Evolutionary conservation across 2,113 vertebrate species (phyloP).

Genomic region (Mobula hypostoma): DNA sequence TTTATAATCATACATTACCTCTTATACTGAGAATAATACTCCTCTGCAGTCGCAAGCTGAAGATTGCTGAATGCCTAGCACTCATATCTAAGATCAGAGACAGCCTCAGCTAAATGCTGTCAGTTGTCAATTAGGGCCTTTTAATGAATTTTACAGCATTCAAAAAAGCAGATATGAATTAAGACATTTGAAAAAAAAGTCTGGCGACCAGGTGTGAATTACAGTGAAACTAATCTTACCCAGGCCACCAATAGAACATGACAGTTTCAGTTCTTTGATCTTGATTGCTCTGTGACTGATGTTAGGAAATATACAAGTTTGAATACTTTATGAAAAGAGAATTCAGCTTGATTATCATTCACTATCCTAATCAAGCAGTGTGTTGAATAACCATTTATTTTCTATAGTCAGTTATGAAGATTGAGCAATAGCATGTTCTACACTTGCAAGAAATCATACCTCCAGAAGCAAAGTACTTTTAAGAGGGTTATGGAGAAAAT

Average conservation of each 20-base stretch:
- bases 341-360: background rate
- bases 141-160: background rate
- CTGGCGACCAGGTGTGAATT: background rate
- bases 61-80: background rate
- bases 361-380: background rate
- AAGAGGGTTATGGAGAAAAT: background rate
- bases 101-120: background rate
- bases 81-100: background rate
- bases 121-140: no score
- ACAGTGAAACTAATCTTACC: background rate
- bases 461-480: background rate
- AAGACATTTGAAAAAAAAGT: background rate
- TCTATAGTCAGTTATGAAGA: background rate
- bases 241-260: background rate
- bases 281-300: background rate
- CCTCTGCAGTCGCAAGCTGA: background rate
- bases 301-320: background rate
- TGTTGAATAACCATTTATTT: background rate
- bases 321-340: background rate
- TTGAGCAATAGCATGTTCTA: background rate
- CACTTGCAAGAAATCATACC: background rate
- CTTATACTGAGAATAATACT: background rate
- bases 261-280: background rate
- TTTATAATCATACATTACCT: background rate
- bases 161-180: background rate